Evolutionary conservation across 2,797 vertebrate genomes (phyloP).

Genomic region (Enteromius trimaculatus): DNA sequence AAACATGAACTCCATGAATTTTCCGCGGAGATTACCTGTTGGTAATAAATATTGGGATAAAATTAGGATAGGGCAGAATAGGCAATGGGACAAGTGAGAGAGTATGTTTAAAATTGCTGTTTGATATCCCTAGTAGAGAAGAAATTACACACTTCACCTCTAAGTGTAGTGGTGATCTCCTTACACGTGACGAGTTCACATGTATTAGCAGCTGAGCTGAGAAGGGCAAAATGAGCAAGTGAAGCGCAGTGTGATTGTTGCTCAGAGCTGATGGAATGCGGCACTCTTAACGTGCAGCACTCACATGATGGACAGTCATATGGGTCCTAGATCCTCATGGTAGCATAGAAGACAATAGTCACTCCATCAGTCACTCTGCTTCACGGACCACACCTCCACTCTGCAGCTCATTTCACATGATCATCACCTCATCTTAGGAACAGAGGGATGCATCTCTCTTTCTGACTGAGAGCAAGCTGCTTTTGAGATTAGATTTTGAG

Average conservation of each 20-base stretch:
- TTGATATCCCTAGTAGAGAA: not conserved
- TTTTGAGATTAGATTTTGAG: constrained; percentile 44
- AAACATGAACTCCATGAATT: not conserved
- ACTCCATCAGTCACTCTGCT: constrained; percentile 33
- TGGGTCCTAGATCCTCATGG: constrained; percentile 7
- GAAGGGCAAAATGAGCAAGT: constrained; percentile 60
- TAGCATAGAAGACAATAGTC: not conserved
- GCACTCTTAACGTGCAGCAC: constrained; percentile 53
- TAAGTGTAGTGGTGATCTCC: not conserved
- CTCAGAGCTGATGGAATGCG: constrained; percentile 66
- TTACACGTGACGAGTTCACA: constrained; percentile 62
- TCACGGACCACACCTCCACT: constrained; percentile 26
- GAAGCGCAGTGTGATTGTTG: constrained; percentile 70
- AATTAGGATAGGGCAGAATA: not conserved
- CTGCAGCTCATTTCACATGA: constrained; percentile 42
- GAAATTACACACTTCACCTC: not conserved
- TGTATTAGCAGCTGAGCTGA: constrained; percentile 65
- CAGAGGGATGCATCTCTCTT: constrained; percentile 32
- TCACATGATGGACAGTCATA: constrained; percentile 52
- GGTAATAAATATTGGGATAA: not conserved
- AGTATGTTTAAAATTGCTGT: not conserved
- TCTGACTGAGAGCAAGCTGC: constrained; percentile 34
- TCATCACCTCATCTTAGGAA: constrained; percentile 41
- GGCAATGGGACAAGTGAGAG: not conserved
- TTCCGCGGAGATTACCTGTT: not conserved